These are phyloP conservation scores for Augochlorella aurata DNA, from an alignment of 2,888 invertebrate species.

Conservation along the genomic window DNA sequence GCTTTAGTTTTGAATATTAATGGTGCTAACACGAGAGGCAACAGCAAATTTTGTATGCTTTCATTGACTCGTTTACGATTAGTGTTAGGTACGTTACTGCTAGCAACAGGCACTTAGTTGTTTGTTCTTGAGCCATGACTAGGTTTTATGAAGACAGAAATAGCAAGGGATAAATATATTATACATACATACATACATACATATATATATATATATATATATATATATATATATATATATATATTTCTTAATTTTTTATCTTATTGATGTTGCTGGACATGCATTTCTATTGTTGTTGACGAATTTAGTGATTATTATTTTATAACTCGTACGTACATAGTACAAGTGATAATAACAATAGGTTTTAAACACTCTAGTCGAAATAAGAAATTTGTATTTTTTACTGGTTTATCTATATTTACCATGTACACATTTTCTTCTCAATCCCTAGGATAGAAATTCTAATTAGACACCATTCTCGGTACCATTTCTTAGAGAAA, in stretches of 20 bases:
- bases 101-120: conserved; percentile 57
- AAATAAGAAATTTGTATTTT: conserved; percentile 57
- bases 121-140: conserved; percentile 48
- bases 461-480: conserved; percentile 32
- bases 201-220: background rate
- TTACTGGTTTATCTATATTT: conserved; percentile 54
- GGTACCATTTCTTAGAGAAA: conserved; percentile 39
- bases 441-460: conserved; percentile 27
- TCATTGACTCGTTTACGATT: conserved; percentile 59
- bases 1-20: conserved; percentile 62
- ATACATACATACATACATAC: background rate
- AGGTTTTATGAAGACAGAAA: conserved; percentile 44
- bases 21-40: conserved; percentile 60
- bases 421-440: conserved; percentile 45
- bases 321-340: conserved; percentile 44
- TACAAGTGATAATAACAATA: conserved; percentile 58
- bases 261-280: conserved; percentile 44
- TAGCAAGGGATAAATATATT: conserved; percentile 41
- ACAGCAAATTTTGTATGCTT: conserved; percentile 60
- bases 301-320: conserved; percentile 58
- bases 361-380: conserved; percentile 64
- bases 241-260: conserved; percentile 58
- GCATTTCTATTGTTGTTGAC: conserved; percentile 62
- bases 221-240: background rate
- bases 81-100: conserved; percentile 54